Evolutionary conservation across 2,113 vertebrate genomes (phyloP).

Genomic region (Tachycineta bicolor): DNA sequence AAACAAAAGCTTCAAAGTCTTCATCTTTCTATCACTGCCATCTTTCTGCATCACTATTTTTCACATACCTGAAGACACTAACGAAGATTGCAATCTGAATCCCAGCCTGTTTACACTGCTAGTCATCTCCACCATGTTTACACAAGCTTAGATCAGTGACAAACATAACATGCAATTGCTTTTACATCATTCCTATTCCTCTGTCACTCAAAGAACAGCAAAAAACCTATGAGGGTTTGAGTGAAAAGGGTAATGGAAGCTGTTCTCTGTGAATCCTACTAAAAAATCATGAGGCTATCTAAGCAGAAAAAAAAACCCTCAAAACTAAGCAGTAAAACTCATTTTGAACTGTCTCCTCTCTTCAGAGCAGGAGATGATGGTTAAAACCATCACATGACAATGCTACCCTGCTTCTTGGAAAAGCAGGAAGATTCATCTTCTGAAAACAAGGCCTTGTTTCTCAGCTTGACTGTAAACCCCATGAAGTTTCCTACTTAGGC

Average conservation of each 20-base stretch:
- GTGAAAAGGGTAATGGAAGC: background rate
- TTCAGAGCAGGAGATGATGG: background rate
- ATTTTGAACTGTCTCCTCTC: background rate
- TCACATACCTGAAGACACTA: background rate
- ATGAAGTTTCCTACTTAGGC: background rate
- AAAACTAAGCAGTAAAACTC: background rate
- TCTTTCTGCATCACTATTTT: background rate
- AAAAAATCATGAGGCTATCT: background rate
- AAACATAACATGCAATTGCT: background rate
- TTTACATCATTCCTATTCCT: background rate
- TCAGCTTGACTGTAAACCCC: background rate
- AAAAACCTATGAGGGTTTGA: background rate
- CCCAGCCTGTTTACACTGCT: background rate
- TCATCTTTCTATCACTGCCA: background rate
- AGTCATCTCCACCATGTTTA: background rate
- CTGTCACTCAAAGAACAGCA: background rate
- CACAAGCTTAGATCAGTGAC: background rate
- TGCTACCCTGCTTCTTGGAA: background rate
- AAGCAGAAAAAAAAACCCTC: background rate
- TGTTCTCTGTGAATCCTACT: background rate
- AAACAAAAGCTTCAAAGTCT: background rate
- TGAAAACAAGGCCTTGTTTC: background rate
- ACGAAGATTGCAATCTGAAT: background rate
- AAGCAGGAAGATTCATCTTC: background rate
- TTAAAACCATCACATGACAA: rapidly evolving